Conservation (phyloP, 1,140 invertebrate species). For the Euborellia annulipes region DNA sequence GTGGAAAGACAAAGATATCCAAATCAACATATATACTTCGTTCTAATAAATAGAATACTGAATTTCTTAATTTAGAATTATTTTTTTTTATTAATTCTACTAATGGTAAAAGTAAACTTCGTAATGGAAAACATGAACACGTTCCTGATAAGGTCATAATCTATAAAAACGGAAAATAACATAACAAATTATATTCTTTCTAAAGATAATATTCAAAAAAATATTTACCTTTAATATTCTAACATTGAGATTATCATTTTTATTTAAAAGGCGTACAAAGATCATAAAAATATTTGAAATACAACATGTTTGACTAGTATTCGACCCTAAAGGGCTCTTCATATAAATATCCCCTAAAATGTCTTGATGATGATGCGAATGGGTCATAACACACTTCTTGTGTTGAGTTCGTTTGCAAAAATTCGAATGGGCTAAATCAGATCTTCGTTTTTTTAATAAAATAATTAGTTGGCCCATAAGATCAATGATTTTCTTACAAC, state of each 20-base stretch:
- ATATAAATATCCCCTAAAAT: slow-evolving; percentile 31
- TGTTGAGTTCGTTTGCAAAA: too few relatives aligned
- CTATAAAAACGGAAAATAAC: slow-evolving; percentile 1
- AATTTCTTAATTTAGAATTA: slow-evolving; percentile 20
- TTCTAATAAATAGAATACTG: slow-evolving; percentile 33
- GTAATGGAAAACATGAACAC: slow-evolving; percentile 45
- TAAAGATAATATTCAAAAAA: background rate
- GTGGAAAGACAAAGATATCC: slow-evolving; percentile 29
- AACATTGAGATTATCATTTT: slow-evolving; percentile 25
- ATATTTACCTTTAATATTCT: background rate
- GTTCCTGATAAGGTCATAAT: slow-evolving; percentile 34
- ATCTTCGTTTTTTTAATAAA: background rate
- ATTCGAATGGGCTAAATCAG: too few relatives aligned
- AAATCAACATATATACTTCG: slow-evolving; percentile 39
- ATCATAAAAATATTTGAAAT: slow-evolving; percentile 39
- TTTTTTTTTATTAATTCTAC: slow-evolving; percentile 26
- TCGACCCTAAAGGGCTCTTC: slow-evolving; percentile 18
- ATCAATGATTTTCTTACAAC: slow-evolving; percentile 28
- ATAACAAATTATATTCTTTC: slow-evolving; percentile 1
- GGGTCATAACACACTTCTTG: slow-evolving; percentile 23
- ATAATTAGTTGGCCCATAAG: background rate
- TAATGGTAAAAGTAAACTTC: slow-evolving; percentile 24
- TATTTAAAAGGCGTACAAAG: slow-evolving; percentile 32
- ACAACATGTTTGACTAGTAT: slow-evolving; percentile 30
- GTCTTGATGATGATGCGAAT: slow-evolving; percentile 39